Base-by-base conservation (phyloP, 2,797 vertebrate genomes). In the Sebastes oblongus region DNA sequence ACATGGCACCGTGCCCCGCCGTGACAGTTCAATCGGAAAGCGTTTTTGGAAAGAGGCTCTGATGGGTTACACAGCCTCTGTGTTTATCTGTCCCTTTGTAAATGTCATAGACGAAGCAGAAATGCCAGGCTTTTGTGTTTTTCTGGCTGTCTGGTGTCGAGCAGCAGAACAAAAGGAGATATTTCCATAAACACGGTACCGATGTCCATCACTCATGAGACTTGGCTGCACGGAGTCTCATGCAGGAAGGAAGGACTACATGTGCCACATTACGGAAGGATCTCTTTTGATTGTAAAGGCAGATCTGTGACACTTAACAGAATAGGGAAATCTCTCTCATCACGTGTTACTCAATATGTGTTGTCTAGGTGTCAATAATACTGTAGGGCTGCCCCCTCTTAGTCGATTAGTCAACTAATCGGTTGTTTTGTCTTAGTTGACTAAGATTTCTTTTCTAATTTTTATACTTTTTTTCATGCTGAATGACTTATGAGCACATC, bases 51-150 rank as follows among this genome's bases (percentile, higher is more conserved):
- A 8, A 3, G 46, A 84, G 71, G 60, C 78, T 81, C 75, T 50
- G 87, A 87, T 78, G 88, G 78, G 75, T 69, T 60, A 54, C 86
- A 77, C 80, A 70, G 73, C 61, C 75, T 52, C 76, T 18, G 66
- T 84, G 72, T 88, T 90, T 81, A 65, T 88, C 81, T 62, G 66
- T 82, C 76, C 64, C 80, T 88, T 72, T 89, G 85, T 88, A 88
- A 93, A 91, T 90, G 89, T 87, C 90, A 91, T 7, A 73, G 73
- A 82, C 61, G 42, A 82, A 76, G 75, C 68, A 69, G 74, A 87
- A 90, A 89, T 86, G 85, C 89, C 88, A 86, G 67, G 77, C 84
- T 77, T 90, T 87, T 89, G 87, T 91, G 84, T 66, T 81, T 65
- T 32, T 6, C 66, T 74, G 84, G 86, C 78, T 18, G 66, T 42